Base-by-base conservation (phyloP, 1,140 invertebrate species). In the Charaxes varanes region DNA sequence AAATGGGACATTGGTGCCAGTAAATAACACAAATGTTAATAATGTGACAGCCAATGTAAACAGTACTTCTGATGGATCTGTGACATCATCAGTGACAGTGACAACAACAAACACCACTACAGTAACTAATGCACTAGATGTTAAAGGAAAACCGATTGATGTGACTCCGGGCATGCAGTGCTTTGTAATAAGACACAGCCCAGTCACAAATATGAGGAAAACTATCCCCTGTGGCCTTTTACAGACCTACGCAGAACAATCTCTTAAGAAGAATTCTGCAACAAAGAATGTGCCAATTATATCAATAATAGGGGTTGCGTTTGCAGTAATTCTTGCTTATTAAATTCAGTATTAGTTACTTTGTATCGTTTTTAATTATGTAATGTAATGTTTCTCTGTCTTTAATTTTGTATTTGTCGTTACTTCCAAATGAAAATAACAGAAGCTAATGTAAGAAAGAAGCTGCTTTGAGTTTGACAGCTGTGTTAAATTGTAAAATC, bases 91-190 rank as follows among this genome's bases (percentile, higher is more conserved):
- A 7, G 62, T 72, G 12, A 69, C 57, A 1, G 64, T 71, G 0
- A 76, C 71, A 14, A 78, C 65, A 1, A 74, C 64, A 0, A 80
- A 69, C 23, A 81, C 65, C 5, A 74, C 70, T 7, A 71, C 71
- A n/a, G 61, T 76, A 7, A 51, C 53, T 4, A 68, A 71, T 31
- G 78, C 78, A 15, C 31, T 78, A 6, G 70, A 82, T 19, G 71
- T 77, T 12, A 80, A 80, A 51, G 78, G 78, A 3, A 54, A 62
- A 14, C 70, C 70, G 8, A 50, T 83, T 4, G 50, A 63, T 15
- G 78, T 83, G 6, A 83, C 78, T n/a, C 64, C 69, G 0, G 66
- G 63, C 5, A 80, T 80, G 76, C 45, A 77, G 37, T 83, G 79
- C 26, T 80, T 65, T 45, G 63, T 83, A 0, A 70, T 83, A 4